phyloP scores from a whole-genome alignment of 2,797 vertebrate genomes.

The Poecilia velifera region DNA sequence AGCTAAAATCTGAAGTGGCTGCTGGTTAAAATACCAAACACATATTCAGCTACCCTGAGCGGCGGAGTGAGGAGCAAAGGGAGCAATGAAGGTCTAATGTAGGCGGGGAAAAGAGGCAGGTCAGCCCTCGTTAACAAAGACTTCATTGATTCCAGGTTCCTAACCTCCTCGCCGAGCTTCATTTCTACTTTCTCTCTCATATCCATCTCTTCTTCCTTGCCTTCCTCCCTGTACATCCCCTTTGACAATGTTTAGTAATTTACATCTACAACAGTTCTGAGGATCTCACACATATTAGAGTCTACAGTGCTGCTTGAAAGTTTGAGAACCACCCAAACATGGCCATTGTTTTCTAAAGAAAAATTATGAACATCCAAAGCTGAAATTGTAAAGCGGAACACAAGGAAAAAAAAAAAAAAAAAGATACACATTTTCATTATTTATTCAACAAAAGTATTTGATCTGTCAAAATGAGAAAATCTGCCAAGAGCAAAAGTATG shows the following conservation, averaged over 20 bases:
- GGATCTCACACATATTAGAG: too few species aligned
- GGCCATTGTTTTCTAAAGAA: too few species aligned
- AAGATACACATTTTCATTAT: too few species aligned
- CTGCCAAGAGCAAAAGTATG: too few species aligned
- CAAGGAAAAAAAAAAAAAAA: too few species aligned
- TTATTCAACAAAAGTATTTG: too few species aligned
- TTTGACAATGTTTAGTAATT: constrained; percentile 11
- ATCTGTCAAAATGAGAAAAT: too few species aligned
- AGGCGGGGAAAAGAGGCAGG: constrained; percentile 41
- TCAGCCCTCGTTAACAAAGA: constrained; percentile 60
- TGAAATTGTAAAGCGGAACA: too few species aligned
- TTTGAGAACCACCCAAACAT: too few species aligned
- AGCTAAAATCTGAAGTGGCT: constrained; percentile 48
- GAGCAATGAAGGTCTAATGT: constrained; percentile 32
- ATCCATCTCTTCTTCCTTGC: constrained; percentile 25
- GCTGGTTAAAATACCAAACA: constrained; percentile 24
- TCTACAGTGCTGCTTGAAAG: neutral
- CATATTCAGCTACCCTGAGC: constrained; percentile 34
- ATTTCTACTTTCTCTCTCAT: neutral
- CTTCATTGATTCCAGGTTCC: constrained; percentile 53
- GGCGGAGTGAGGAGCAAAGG: constrained; percentile 18
- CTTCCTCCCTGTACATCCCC: neutral
- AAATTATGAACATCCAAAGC: too few species aligned
- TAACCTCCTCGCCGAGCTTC: constrained; percentile 25
- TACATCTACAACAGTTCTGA: constrained; percentile 8